Conservation (phyloP, 2,888 invertebrate genomes). For the Mimumesa dahlbomi region DNA sequence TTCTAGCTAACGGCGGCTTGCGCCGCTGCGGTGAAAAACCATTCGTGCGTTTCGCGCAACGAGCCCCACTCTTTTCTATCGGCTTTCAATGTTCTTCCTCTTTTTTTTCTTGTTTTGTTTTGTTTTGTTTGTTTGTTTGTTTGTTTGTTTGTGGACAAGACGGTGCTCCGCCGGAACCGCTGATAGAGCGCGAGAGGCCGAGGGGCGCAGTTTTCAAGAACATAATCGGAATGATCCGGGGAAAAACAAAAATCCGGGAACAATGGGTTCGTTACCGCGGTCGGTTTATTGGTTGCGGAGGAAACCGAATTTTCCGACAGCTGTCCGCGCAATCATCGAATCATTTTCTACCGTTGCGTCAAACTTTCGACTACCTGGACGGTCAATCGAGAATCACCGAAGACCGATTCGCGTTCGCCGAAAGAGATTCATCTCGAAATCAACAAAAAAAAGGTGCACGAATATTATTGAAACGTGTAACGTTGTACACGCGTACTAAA, state of each 20-base stretch:
- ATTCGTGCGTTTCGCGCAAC: conserved; percentile 23
- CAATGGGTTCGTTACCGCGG: conserved; percentile 70
- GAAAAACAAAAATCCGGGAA: conserved; percentile 62
- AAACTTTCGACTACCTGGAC: conserved; percentile 40
- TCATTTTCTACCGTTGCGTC: conserved; percentile 62
- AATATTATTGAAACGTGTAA: too few species aligned
- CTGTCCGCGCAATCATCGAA: conserved; percentile 66
- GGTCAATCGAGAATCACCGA: too few species aligned
- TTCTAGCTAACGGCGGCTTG: conserved; percentile 4
- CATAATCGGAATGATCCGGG: conserved; percentile 58
- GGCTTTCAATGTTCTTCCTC: conserved; percentile 39
- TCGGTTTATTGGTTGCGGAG: conserved; percentile 59
- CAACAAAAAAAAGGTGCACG: too few species aligned
- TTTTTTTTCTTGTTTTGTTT: too few species aligned
- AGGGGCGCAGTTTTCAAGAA: neutral
- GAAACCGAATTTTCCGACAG: conserved; percentile 67
- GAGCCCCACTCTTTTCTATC: conserved; percentile 11
- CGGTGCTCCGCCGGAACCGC: neutral
- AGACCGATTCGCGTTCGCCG: too few species aligned
- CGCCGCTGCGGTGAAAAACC: conserved; percentile 5
- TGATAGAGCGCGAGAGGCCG: too few species aligned
- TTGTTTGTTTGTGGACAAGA: conserved; percentile 19
- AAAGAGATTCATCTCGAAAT: too few species aligned
- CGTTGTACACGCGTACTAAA: too few species aligned
- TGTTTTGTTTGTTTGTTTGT: too few species aligned